Conservation (phyloP, 2,113 vertebrate species). For the Hypanus sabinus region DNA sequence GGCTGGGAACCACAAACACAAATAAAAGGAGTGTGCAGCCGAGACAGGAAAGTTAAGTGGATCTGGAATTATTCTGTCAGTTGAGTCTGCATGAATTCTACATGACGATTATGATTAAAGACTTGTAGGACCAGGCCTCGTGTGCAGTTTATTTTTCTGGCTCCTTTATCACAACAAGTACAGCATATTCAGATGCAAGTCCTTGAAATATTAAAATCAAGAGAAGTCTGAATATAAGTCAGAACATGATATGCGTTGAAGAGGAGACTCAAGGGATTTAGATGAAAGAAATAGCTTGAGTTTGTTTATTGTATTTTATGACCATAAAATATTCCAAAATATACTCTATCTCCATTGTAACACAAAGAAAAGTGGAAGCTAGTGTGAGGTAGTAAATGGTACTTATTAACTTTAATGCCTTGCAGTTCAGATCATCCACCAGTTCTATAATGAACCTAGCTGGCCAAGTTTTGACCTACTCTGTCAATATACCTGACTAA, state of each 20-base stretch:
- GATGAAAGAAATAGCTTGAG: neutral
- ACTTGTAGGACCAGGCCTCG: neutral
- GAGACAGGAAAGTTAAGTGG: neutral
- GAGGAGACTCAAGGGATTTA: neutral
- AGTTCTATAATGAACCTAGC: no score
- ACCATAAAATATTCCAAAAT: neutral
- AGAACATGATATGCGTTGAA: neutral
- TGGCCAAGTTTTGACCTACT: no score
- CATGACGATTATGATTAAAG: neutral
- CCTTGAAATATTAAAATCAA: neutral
- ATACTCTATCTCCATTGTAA: neutral
- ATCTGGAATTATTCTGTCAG: neutral
- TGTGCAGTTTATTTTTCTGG: neutral
- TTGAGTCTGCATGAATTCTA: neutral
- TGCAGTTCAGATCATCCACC: neutral
- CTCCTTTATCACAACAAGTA: neutral
- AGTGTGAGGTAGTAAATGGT: neutral
- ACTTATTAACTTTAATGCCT: neutral
- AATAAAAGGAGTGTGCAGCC: neutral
- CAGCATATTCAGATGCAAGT: neutral
- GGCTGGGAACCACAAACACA: neutral
- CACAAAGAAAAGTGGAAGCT: neutral
- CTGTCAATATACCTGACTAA: neutral
- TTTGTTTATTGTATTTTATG: neutral
- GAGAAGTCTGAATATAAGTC: neutral